These are phyloP conservation scores for Caretta caretta DNA, from an alignment of 2,113 vertebrate species.

Conservation along the genomic window DNA sequence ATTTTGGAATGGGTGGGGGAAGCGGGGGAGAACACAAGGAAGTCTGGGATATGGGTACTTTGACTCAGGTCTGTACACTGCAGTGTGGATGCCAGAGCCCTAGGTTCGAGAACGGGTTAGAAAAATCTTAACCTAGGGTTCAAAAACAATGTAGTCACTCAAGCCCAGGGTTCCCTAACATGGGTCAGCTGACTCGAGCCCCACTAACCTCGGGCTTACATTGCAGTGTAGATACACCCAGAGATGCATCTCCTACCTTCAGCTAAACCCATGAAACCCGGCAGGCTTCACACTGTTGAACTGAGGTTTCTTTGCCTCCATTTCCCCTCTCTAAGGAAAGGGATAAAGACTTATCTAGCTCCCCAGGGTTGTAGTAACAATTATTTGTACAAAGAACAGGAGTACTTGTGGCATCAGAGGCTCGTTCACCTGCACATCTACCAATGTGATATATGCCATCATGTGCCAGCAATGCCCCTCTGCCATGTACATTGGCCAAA, in stretches of 20 bases:
- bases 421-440: no score
- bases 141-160: background rate
- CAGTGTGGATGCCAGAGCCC: background rate
- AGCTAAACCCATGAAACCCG: background rate
- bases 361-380: background rate
- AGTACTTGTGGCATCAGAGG: no score
- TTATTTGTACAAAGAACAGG: background rate
- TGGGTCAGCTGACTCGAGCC: background rate
- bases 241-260: background rate
- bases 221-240: background rate
- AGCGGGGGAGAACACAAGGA: no score
- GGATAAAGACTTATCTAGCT: background rate
- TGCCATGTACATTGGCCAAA: no score
- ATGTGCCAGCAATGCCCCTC: no score
- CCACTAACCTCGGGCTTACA: background rate
- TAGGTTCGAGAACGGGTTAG: background rate
- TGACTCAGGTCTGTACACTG: background rate
- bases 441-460: no score
- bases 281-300: background rate
- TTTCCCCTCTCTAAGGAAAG: background rate
- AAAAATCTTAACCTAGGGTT: background rate
- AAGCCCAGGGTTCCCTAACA: background rate
- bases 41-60: background rate
- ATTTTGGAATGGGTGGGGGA: no score
- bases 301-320: background rate